These are phyloP conservation scores for Sebastes hubbsi DNA, from an alignment of 2,797 vertebrate genomes.

Conservation along the genomic window DNA sequence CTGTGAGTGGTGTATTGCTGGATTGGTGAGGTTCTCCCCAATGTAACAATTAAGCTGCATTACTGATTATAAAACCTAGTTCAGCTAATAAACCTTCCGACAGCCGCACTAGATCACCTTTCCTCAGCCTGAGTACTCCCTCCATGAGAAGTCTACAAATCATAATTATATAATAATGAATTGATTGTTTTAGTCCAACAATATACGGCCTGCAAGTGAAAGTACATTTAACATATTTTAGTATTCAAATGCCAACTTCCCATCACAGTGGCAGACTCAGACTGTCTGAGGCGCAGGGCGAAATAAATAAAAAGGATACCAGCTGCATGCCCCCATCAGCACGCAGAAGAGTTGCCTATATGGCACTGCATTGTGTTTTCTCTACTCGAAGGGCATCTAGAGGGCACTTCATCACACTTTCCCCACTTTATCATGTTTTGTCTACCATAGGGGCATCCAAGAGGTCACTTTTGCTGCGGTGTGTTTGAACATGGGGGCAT, in stretches of 20 bases:
- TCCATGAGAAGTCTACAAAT: background rate
- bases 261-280: background rate
- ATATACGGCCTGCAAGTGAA: background rate
- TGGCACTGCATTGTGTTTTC: too few species aligned
- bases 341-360: too few species aligned
- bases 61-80: background rate
- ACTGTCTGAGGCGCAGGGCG: too few species aligned
- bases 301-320: too few species aligned
- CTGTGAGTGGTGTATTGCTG: background rate
- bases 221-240: background rate
- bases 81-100: background rate
- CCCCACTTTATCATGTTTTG: too few species aligned
- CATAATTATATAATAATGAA: background rate
- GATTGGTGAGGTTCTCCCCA: background rate
- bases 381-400: too few species aligned
- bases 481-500: too few species aligned
- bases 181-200: background rate
- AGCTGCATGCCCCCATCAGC: too few species aligned
- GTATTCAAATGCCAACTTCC: background rate
- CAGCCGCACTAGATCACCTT: background rate
- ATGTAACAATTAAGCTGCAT: background rate
- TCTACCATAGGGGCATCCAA: too few species aligned
- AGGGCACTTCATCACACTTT: fast-evolving
- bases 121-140: background rate
- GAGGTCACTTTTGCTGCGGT: too few species aligned